Base-by-base conservation (phyloP, 1,140 invertebrate genomes). In the Galleria mellonella region DNA sequence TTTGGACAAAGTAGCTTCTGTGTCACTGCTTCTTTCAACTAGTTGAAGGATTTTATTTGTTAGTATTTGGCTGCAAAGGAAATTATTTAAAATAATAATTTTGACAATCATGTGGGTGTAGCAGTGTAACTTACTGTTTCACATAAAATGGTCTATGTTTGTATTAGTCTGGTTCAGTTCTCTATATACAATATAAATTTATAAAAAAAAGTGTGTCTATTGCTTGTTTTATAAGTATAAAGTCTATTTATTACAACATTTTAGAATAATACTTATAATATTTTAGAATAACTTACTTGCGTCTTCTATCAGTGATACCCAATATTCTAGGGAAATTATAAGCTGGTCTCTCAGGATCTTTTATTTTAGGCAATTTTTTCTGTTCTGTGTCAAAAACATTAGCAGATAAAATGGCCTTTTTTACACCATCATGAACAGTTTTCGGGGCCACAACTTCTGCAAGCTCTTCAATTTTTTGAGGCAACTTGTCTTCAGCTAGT, bases 371-470 rank as follows among this genome's bases (percentile, higher is more conserved):
- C 35, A 97, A 72, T 65, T 91, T 92, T 47, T 91, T 86, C 73
- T 95, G 93, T 62, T 92, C 87, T 28, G 92, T 90, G 86, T 96
- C 94, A 87, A 93, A 94, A 36, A 95, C 76, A 68, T 92, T 90
- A 1, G 94, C 90, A 43, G 89, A 89, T 49, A 91, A 74, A 42
- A 96, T 91, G 8, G 89, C 89, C 62, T 89, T 87, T 49, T 89
- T 88, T 0, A 91, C 78, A 53, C 76, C 83, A 35, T 86, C 76
- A 60, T 91, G 87, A n/a, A 90, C 51, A 15, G 85, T 60, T 50
- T 81, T 85, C 1, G 83, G 75, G 7, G 88, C 69, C 43, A 87
- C 58, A 40, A 88, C 62, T 50, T 83, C 56, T 17, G 83, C 55
- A 1, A 88, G 53, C 35, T 83, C 75, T 29, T 83, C 67, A 33